Percentiles rank a stretch among this genome's conserved stretches.
Evolutionary conservation across 2,888 invertebrate species (phyloP).

Genomic region (Pseudoips prasinana): DNA sequence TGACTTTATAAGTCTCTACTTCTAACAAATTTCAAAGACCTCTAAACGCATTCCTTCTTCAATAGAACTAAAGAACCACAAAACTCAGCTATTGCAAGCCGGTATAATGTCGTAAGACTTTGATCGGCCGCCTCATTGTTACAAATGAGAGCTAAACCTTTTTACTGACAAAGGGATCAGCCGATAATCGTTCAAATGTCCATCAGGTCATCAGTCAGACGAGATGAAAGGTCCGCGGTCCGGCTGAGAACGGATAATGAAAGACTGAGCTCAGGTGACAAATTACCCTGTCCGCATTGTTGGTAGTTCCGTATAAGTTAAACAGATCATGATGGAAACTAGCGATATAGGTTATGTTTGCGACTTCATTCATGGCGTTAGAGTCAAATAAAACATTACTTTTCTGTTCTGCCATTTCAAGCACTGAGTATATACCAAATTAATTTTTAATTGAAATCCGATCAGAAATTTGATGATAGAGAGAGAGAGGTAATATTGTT

Average conservation of each 20-base stretch:
- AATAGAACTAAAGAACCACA: conserved; percentile 3
- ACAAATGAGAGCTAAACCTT: conserved; percentile 51
- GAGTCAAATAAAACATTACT: too few species aligned
- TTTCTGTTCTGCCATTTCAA: too few species aligned
- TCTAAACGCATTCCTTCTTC: conserved; percentile 2
- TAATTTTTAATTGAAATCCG: too few species aligned
- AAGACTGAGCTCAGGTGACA: conserved; percentile 52
- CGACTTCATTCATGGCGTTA: too few species aligned
- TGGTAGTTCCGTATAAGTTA: conserved; percentile 57
- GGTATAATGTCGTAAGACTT: conserved; percentile 38
- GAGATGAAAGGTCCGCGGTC: conserved; percentile 55
- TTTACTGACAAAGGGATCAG: conserved; percentile 62
- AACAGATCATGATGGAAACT: conserved; percentile 48
- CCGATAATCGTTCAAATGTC: conserved; percentile 68
- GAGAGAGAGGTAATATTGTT: too few species aligned
- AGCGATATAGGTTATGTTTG: too few species aligned
- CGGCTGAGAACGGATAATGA: conserved; percentile 39
- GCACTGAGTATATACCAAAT: too few species aligned
- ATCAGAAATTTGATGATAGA: too few species aligned
- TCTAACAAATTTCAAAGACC: neutral
- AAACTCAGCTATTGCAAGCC: conserved; percentile 8
- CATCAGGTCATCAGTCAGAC: conserved; percentile 74
- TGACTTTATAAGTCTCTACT: too few species aligned
- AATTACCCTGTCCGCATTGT: conserved; percentile 58
- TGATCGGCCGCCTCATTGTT: conserved; percentile 66